phyloP scores from a whole-genome alignment of 1,140 invertebrate species.

The Harpegnathos saltator region DNA sequence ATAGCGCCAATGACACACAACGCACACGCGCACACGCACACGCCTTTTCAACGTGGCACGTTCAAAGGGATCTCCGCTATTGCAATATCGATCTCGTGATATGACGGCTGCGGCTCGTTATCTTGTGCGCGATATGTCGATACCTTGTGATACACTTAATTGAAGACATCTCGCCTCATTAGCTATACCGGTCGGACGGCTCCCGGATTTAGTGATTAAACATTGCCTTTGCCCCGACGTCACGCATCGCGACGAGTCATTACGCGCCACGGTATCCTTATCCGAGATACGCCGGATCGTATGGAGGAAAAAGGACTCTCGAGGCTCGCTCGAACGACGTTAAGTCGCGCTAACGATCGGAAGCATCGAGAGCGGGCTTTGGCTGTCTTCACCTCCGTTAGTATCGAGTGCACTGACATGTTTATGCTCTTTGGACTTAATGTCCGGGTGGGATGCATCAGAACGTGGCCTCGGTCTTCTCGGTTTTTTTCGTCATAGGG shows the following conservation, averaged over 20 bases:
- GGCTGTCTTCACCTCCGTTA: too few species aligned
- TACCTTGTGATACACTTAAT: conserved; percentile 53
- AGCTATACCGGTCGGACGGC: conserved; percentile 19
- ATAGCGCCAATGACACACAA: not conserved
- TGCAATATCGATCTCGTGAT: conserved; percentile 54
- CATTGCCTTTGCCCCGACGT: not conserved
- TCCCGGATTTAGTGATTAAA: conserved; percentile 43
- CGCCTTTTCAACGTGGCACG: not conserved
- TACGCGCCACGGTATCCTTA: not conserved
- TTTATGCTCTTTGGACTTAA: too few species aligned
- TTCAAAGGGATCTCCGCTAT: conserved; percentile 51
- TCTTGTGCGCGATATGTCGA: conserved; percentile 44
- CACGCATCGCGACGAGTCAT: not conserved
- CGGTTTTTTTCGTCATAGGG: too few species aligned
- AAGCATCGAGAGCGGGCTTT: too few species aligned
- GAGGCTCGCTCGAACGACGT: too few species aligned
- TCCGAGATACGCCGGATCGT: not conserved
- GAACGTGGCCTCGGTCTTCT: too few species aligned
- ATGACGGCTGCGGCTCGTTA: conserved; percentile 58
- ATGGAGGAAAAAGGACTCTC: not conserved
- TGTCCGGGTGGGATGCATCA: too few species aligned
- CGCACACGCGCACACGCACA: not conserved
- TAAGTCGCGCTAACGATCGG: too few species aligned
- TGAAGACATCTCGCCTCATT: conserved; percentile 51
- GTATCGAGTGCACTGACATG: too few species aligned